phyloP scores from a whole-genome alignment of 2,797 vertebrate species.

The Strix occidentalis region DNA sequence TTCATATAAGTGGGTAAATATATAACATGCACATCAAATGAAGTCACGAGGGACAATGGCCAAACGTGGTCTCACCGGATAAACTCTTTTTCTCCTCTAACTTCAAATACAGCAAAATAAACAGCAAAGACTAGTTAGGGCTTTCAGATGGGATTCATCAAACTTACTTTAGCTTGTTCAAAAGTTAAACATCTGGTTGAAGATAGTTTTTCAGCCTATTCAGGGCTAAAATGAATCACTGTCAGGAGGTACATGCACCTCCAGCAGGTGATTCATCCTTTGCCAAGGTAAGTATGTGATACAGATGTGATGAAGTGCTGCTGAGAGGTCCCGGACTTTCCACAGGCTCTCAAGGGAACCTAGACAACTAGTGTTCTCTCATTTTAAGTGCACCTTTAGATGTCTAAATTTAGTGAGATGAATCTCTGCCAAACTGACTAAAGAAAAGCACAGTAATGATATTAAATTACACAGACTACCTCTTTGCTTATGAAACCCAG shows the following conservation, averaged over 20 bases:
- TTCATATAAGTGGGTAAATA: not conserved
- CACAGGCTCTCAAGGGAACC: not conserved
- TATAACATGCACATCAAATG: not conserved
- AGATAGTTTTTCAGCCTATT: slow-evolving; percentile 16
- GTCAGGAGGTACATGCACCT: not conserved
- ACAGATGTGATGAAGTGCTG: slow-evolving; percentile 43
- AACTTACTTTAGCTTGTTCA: not conserved
- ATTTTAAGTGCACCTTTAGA: slow-evolving; percentile 18
- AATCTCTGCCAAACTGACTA: not conserved
- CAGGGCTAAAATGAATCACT: not conserved
- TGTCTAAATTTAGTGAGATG: not conserved
- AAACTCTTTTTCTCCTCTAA: not conserved
- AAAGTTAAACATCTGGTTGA: slow-evolving; percentile 30
- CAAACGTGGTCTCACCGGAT: not conserved
- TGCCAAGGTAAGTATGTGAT: not conserved
- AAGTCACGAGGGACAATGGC: not conserved
- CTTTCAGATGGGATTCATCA: slow-evolving; percentile 27
- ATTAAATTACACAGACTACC: not conserved
- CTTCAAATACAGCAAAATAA: slow-evolving; percentile 1
- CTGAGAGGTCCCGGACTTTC: slow-evolving; percentile 7
- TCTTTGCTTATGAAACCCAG: not conserved
- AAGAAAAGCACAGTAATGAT: not conserved
- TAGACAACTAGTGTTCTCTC: not conserved
- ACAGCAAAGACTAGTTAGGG: not conserved
- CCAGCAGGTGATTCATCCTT: slow-evolving; percentile 18